Percentiles rank a stretch among this genome's conserved stretches.
Evolutionary conservation across 2,888 invertebrate genomes (phyloP).

Genomic region (Gandaritis pyraliata): DNA sequence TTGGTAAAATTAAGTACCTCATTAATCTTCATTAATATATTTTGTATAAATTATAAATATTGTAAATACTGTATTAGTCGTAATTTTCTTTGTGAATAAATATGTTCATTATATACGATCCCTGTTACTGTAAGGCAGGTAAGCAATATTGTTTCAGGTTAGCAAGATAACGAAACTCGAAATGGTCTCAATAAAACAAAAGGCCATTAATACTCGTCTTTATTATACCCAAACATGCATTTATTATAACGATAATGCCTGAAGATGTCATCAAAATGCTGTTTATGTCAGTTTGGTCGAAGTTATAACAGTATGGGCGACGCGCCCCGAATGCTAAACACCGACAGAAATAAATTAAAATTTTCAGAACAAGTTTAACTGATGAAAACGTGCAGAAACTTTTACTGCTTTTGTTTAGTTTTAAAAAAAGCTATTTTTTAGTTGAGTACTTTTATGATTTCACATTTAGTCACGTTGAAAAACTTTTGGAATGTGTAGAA

Average conservation of each 20-base stretch:
- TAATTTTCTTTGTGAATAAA: no score
- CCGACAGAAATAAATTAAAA: slow-evolving; percentile 61
- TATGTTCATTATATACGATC: background rate
- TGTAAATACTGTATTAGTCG: no score
- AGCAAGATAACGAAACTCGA: slow-evolving; percentile 22
- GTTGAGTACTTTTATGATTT: slow-evolving; percentile 10
- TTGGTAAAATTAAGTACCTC: no score
- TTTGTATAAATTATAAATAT: no score
- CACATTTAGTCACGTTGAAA: background rate
- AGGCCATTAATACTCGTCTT: slow-evolving; percentile 34
- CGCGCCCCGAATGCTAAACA: slow-evolving; percentile 49
- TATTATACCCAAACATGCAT: slow-evolving; percentile 39
- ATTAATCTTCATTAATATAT: background rate
- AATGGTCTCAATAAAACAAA: slow-evolving; percentile 25
- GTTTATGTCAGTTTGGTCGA: slow-evolving; percentile 55
- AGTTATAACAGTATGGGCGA: slow-evolving; percentile 52
- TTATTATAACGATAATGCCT: slow-evolving; percentile 43
- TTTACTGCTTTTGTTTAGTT: slow-evolving; percentile 41
- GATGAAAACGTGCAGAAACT: slow-evolving; percentile 58
- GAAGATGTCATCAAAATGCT: slow-evolving; percentile 52
- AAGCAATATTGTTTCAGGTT: slow-evolving; percentile 18
- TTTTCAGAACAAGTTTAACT: slow-evolving; percentile 57
- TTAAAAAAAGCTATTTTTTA: slow-evolving; percentile 29
- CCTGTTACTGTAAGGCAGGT: slow-evolving; percentile 1
- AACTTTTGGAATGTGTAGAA: no score